Percentiles rank a stretch among this genome's conserved stretches.
These are phyloP conservation scores for Hylomyscus alleni DNA, from an alignment of 2,797 vertebrate species.

Conservation along the genomic window DNA sequence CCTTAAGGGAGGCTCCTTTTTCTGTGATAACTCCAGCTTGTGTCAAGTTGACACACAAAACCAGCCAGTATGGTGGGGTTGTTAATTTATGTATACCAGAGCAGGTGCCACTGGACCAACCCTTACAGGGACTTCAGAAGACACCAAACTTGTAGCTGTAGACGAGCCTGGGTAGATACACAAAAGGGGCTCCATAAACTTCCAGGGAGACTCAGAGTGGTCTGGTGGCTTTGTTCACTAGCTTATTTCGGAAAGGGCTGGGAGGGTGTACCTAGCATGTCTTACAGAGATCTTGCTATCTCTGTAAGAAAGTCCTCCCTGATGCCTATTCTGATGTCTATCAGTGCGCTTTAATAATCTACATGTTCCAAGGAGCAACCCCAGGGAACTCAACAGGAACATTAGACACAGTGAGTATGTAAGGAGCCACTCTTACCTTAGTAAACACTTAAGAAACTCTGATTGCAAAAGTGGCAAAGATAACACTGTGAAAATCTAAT, in stretches of 20 bases:
- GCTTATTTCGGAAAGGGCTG: slow-evolving; percentile 50
- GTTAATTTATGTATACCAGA: background rate
- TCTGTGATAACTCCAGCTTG: no score
- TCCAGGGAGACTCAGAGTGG: background rate
- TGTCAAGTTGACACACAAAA: no score
- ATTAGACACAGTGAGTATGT: background rate
- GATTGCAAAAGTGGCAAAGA: slow-evolving; percentile 15
- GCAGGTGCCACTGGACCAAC: background rate
- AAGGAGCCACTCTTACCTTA: background rate
- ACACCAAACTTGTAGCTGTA: background rate
- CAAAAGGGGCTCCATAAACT: background rate
- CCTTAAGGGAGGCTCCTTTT: no score
- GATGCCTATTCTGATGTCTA: background rate
- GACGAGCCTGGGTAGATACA: background rate
- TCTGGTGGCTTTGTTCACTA: background rate
- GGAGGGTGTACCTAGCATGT: background rate
- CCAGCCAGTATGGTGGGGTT: background rate
- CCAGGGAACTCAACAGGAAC: background rate
- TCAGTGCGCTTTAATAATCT: slow-evolving; percentile 7
- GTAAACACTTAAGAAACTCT: slow-evolving; percentile 53
- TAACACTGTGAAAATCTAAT: slow-evolving; percentile 54
- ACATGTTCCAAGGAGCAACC: background rate
- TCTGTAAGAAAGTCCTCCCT: slow-evolving; percentile 35
- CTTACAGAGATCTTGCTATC: background rate
- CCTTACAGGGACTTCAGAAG: background rate